Evolutionary conservation across 2,113 vertebrate genomes (phyloP).

Genomic region (Phalacrocorax aristotelis): DNA sequence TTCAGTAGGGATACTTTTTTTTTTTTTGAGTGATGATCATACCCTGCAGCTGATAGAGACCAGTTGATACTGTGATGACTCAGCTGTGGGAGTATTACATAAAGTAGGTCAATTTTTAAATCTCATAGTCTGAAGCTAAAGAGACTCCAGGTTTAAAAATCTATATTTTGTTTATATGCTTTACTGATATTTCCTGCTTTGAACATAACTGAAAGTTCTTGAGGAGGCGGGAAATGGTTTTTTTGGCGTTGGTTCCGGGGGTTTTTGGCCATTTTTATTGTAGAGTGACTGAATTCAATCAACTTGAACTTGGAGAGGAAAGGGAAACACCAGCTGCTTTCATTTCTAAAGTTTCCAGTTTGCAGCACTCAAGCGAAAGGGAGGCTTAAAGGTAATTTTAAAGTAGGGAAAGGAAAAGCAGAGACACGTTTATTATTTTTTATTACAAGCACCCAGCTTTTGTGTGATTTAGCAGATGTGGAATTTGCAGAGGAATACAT

Average conservation of each 20-base stretch:
- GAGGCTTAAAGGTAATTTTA: slow-evolving; percentile 16
- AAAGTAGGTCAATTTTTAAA: slow-evolving; percentile 54
- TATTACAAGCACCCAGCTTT: neutral
- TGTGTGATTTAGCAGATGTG: slow-evolving; percentile 38
- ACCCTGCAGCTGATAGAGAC: slow-evolving; percentile 2
- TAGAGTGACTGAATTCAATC: neutral
- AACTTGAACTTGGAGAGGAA: neutral
- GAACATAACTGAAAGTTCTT: neutral
- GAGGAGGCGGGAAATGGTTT: neutral
- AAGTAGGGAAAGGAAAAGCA: neutral
- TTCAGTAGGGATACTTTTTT: neutral
- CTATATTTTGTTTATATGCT: neutral
- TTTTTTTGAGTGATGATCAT: neutral
- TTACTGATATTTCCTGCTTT: neutral
- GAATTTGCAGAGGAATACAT: slow-evolving; percentile 39
- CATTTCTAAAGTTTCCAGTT: slow-evolving; percentile 33
- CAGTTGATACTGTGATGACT: slow-evolving; percentile 52
- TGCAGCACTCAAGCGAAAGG: slow-evolving; percentile 8
- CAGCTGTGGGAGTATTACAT: slow-evolving; percentile 51
- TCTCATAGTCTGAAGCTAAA: neutral
- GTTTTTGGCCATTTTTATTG: neutral
- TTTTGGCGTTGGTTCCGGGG: neutral
- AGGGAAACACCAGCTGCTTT: slow-evolving; percentile 41
- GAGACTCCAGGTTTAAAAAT: neutral
- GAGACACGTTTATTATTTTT: slow-evolving; percentile 7